Evolutionary conservation across 2,888 invertebrate species (phyloP).

Genomic region (Heliconius erato): DNA sequence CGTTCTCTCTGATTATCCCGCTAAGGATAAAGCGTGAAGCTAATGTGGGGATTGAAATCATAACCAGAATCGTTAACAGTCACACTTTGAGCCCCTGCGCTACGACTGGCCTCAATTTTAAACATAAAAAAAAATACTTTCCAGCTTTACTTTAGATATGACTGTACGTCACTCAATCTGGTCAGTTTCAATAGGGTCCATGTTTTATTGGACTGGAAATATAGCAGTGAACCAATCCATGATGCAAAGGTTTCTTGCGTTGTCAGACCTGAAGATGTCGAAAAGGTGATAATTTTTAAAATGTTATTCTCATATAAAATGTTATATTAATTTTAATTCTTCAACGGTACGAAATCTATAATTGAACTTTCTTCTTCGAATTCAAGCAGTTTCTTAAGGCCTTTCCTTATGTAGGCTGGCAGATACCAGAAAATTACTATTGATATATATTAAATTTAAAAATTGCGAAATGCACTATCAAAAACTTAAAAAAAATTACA

Average conservation of each 20-base stretch:
- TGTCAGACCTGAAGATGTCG: constrained; percentile 88
- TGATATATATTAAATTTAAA: too few relatives aligned
- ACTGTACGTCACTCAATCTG: constrained; percentile 90
- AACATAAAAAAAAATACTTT: constrained; percentile 20
- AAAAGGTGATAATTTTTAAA: constrained; percentile 72
- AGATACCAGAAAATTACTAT: too few relatives aligned
- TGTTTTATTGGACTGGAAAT: constrained; percentile 90
- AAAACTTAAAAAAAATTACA: too few relatives aligned
- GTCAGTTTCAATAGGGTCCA: constrained; percentile 90
- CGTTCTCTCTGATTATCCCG: too few relatives aligned
- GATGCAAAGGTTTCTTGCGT: constrained; percentile 91
- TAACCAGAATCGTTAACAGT: too few relatives aligned
- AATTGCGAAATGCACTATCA: too few relatives aligned
- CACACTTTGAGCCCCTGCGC: too few relatives aligned
- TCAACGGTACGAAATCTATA: too few relatives aligned
- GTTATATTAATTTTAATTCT: not conserved
- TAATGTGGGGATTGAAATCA: too few relatives aligned
- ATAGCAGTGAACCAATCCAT: constrained; percentile 92
- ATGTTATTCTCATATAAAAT: too few relatives aligned
- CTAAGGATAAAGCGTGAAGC: too few relatives aligned
- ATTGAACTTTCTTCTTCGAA: not conserved
- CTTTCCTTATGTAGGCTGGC: too few relatives aligned
- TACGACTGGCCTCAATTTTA: not conserved
- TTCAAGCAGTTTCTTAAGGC: not conserved
- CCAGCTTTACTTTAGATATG: constrained; percentile 88